phyloP scores from a whole-genome alignment of 23 tunicate species.

The Styela clava region DNA sequence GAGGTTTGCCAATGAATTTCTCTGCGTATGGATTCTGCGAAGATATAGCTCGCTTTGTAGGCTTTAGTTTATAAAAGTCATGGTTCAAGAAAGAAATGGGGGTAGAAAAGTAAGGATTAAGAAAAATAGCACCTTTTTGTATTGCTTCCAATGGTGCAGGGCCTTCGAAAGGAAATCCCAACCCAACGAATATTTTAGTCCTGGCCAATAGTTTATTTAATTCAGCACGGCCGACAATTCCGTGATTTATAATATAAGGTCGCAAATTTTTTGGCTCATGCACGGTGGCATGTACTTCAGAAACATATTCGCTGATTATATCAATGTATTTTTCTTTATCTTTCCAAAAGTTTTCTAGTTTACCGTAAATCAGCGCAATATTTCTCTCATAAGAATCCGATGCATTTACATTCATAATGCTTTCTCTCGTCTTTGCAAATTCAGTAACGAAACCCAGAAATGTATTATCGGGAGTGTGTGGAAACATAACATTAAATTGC shows the following conservation, averaged over 20 bases:
- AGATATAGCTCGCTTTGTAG: constrained; percentile 44
- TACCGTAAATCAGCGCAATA: constrained; percentile 80
- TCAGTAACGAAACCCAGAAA: constrained; percentile 89
- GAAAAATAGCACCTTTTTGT: constrained; percentile 72
- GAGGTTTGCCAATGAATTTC: constrained; percentile 70
- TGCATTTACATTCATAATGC: neutral
- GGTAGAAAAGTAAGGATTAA: constrained; percentile 42
- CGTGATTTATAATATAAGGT: constrained; percentile 63
- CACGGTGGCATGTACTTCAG: constrained; percentile 74
- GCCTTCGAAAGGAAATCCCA: constrained; percentile 93
- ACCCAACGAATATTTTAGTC: constrained; percentile 82
- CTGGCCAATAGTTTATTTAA: constrained; percentile 41
- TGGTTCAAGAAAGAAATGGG: constrained; percentile 4
- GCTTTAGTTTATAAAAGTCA: constrained; percentile 32
- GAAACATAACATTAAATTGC: constrained; percentile 27
- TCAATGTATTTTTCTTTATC: constrained; percentile 43
- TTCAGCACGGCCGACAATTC: constrained; percentile 52
- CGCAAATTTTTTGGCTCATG: constrained; percentile 29
- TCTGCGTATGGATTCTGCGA: constrained; percentile 82
- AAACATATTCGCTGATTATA: constrained; percentile 42
- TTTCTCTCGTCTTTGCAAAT: neutral
- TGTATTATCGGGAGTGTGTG: constrained; percentile 95
- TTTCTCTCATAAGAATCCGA: neutral
- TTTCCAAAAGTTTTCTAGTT: constrained; percentile 66
- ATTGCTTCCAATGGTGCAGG: constrained; percentile 96